Evolutionary conservation across 1,140 invertebrate genomes (phyloP).

Genomic region (Drosophila neocordata): DNA sequence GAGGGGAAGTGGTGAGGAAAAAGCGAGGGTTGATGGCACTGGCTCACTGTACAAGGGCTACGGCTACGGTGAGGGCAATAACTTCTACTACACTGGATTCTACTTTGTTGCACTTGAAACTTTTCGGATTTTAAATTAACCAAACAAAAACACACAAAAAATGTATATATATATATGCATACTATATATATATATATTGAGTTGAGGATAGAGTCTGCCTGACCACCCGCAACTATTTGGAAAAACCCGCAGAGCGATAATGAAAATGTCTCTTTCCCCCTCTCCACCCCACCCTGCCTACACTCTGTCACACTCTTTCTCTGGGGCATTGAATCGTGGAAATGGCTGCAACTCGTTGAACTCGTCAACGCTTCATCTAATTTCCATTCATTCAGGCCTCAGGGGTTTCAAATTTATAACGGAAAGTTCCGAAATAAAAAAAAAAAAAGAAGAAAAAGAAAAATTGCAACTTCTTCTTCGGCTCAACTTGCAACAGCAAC

Average conservation of each 20-base stretch:
- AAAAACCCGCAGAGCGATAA: slow-evolving; percentile 62
- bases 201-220: slow-evolving; percentile 36
- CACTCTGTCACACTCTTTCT: slow-evolving; percentile 32
- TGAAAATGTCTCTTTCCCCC: slow-evolving; percentile 37
- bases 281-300: not conserved
- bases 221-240: slow-evolving; percentile 75
- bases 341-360: slow-evolving; percentile 35
- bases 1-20: not conserved
- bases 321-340: slow-evolving; percentile 54
- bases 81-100: slow-evolving; percentile 52
- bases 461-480: slow-evolving; percentile 10
- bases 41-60: not conserved
- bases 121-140: slow-evolving; percentile 27
- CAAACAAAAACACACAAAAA: slow-evolving; percentile 32
- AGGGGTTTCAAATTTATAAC: slow-evolving; percentile 51
- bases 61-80: slow-evolving; percentile 40
- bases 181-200: not conserved
- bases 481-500: not conserved
- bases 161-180: slow-evolving; percentile 1
- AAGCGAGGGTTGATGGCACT: not conserved
- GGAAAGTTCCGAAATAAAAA: slow-evolving; percentile 46
- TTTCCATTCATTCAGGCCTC: slow-evolving; percentile 62
- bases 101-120: slow-evolving; percentile 69
- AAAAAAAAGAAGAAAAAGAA: slow-evolving; percentile 34
- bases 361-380: slow-evolving; percentile 75